These are phyloP conservation scores for Henricia sp. DNA, from an alignment of 53 echinoderm and acorn worm genomes.

Conservation along the genomic window DNA sequence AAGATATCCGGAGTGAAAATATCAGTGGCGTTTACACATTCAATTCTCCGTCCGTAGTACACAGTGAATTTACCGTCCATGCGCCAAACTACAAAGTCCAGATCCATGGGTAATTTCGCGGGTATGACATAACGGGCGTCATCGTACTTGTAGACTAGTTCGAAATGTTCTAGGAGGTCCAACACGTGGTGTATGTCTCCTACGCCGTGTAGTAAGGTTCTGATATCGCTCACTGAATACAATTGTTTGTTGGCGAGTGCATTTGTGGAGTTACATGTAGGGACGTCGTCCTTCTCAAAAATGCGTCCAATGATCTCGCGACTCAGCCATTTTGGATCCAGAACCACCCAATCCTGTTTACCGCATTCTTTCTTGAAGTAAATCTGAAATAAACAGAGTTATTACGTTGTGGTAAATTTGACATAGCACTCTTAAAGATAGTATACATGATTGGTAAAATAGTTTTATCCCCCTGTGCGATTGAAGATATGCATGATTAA, in stretches of 20 bases:
- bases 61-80: slow-evolving; percentile 40
- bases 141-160: slow-evolving; percentile 53
- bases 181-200: slow-evolving; percentile 42
- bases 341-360: slow-evolving; percentile 53
- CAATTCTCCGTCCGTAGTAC: slow-evolving; percentile 64
- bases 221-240: slow-evolving; percentile 43
- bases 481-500: too few relatives aligned
- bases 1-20: slow-evolving; percentile 58
- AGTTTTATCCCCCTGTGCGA: too few relatives aligned
- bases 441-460: too few relatives aligned
- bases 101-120: slow-evolving; percentile 27
- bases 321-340: slow-evolving; percentile 63
- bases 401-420: too few relatives aligned
- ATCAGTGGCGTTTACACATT: slow-evolving; percentile 61
- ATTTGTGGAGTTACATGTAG: background rate
- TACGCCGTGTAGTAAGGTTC: slow-evolving; percentile 40
- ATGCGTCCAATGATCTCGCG: slow-evolving; percentile 57
- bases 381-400: slow-evolving; percentile 28
- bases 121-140: slow-evolving; percentile 55
- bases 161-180: slow-evolving; percentile 55
- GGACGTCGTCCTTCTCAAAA: slow-evolving; percentile 60
- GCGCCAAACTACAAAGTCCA: slow-evolving; percentile 57
- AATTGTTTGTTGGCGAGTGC: slow-evolving; percentile 46
- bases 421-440: too few relatives aligned
- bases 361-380: slow-evolving; percentile 56